Evolutionary conservation across 2,113 vertebrate genomes (phyloP).

Genomic region (Haemorhous mexicanus): DNA sequence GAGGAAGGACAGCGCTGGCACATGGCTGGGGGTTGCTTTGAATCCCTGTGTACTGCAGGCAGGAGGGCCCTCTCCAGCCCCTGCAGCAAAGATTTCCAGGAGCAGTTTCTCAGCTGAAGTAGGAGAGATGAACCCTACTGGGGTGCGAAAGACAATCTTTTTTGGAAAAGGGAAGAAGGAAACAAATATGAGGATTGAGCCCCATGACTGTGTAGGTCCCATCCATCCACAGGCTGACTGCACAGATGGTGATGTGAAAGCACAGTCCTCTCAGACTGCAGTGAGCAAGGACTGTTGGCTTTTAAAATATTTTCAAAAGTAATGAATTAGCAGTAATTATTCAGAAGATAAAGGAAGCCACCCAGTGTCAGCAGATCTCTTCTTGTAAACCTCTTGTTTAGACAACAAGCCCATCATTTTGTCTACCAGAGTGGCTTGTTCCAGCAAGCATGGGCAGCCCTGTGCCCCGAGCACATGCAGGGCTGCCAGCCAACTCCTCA

Average conservation of each 20-base stretch:
- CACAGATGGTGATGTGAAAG: fast-evolving
- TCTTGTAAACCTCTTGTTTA: not conserved
- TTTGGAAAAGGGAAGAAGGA: not conserved
- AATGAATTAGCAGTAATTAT: not conserved
- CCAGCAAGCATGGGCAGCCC: not conserved
- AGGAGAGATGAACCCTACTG: not conserved
- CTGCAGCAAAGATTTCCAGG: not conserved
- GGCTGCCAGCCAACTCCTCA: not conserved
- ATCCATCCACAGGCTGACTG: not conserved
- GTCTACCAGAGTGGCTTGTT: not conserved
- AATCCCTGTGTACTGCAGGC: not conserved
- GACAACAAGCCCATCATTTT: not conserved
- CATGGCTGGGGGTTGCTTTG: not conserved
- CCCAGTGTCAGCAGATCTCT: not conserved
- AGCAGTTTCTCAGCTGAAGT: not conserved
- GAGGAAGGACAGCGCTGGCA: not conserved
- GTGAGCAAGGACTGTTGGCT: not conserved
- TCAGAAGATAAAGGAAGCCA: not conserved
- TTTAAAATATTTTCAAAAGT: not conserved
- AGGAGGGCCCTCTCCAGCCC: not conserved
- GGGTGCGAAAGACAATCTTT: not conserved
- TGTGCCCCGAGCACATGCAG: not conserved
- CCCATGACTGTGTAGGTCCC: not conserved
- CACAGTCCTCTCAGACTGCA: not conserved
- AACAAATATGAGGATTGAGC: not conserved